Base-by-base conservation (phyloP, 2,888 invertebrate genomes). In the Zaprionus lineosus region DNA sequence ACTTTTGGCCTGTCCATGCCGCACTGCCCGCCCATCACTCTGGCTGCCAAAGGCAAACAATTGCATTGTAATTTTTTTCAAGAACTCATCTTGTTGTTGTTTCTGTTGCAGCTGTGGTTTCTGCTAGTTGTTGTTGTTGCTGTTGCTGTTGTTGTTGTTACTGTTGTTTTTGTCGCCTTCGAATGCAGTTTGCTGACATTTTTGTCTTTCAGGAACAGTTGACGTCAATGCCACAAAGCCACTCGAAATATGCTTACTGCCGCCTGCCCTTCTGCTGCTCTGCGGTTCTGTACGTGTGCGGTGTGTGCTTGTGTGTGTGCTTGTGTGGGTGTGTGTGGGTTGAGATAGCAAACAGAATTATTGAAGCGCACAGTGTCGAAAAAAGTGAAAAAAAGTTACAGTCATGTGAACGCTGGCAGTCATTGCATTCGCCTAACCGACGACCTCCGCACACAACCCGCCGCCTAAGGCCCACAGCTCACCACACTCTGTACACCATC, bases 281-380 rank as follows among this genome's bases (percentile, higher is more conserved):
- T n/a, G n/a, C n/a, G n/a, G n/a, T n/a, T n/a, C n/a, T 51, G 37
- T 44, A 21, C 28, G 37, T 48, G 15, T 56, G 52, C 18, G 37
- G 24, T 44, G n/a, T 29, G 11, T 14, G 4, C 21, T 3, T 21
- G 19, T 19, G 3, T 41, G 18, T 24, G 9, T 31, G 29, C 26
- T 16, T 46, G 28, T 28, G 24, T 14, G 29, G 18, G 26, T 34
- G 34, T 33, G 33, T 21, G 7, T 29, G 24, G 15, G 16, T 58
- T 60, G 34, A 43, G 21, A 24, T 33, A 50, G 74, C 83, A 73
- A 84, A 84, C 79, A 83, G 81, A 84, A 78, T 86, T 83, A 83
- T 74, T 83, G 77, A 79, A 82, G 78, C 84, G 75, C 69, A 70
- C 48, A 41, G 44, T 48, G 33, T 36, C 53, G 43, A 56, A 63